phyloP scores from a whole-genome alignment of 2,113 vertebrate genomes.

The Pachyramphus minor region DNA sequence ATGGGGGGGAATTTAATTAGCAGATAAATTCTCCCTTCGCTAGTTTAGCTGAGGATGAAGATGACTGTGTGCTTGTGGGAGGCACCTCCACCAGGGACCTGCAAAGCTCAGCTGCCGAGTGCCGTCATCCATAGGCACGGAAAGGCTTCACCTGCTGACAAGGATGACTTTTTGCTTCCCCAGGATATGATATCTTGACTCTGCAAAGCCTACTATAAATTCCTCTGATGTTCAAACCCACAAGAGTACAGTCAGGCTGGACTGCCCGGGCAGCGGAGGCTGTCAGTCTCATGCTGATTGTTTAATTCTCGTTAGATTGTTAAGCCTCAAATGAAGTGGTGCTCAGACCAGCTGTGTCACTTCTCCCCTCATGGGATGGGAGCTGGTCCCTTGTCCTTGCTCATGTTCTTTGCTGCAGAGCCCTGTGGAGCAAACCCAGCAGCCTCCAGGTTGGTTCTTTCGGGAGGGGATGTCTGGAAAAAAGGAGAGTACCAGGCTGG shows the following conservation, averaged over 20 bases:
- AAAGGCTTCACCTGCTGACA: not conserved
- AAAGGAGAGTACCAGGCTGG: constrained; percentile 11
- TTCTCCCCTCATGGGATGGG: not conserved
- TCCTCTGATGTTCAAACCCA: not conserved
- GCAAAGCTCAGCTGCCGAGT: not conserved
- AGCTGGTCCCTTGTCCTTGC: not conserved
- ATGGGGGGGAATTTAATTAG: constrained; percentile 64
- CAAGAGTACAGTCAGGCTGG: not conserved
- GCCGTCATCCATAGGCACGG: fast-evolving
- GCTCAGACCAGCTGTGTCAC: not conserved
- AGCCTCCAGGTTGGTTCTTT: not conserved
- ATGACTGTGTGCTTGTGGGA: not conserved
- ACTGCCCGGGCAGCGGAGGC: not conserved
- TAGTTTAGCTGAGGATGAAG: constrained; percentile 48
- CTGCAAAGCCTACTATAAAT: not conserved
- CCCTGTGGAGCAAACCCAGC: not conserved
- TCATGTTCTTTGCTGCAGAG: not conserved
- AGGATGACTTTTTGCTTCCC: not conserved
- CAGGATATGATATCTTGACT: not conserved
- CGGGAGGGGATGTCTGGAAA: not conserved
- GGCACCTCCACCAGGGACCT: not conserved
- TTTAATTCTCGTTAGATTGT: constrained; percentile 29
- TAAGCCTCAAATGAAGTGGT: constrained; percentile 46
- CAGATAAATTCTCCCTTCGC: constrained; percentile 52
- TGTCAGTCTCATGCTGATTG: not conserved